A percentile compares a stretch with the other conserved stretches of the same genome.
Conservation (phyloP, 1,140 invertebrate species). For the Arctopsyche grandis region DNA sequence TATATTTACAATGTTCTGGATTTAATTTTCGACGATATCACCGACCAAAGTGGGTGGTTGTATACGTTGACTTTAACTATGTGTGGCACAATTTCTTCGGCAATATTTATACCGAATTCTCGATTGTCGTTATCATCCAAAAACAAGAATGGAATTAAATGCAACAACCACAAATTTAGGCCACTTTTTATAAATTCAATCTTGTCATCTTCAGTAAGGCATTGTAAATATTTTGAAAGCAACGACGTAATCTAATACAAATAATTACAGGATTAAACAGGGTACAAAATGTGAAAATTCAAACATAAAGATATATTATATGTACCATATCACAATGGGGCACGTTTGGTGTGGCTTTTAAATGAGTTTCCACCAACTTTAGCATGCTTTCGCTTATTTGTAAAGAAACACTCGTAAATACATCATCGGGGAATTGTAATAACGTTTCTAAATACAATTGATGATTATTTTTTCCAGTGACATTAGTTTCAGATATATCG, state of each 20-base stretch:
- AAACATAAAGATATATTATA: too few relatives aligned
- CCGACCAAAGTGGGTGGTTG: constrained; percentile 57
- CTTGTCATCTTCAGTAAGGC: constrained; percentile 53
- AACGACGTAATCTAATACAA: constrained; percentile 36
- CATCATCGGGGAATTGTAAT: neutral
- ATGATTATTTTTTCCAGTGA: neutral
- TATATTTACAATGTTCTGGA: constrained; percentile 35
- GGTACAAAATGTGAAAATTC: too few relatives aligned
- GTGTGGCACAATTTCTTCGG: constrained; percentile 59
- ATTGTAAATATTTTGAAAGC: constrained; percentile 25
- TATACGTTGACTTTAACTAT: constrained; percentile 57
- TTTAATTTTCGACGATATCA: constrained; percentile 56
- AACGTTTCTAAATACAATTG: neutral
- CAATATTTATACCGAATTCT: constrained; percentile 53
- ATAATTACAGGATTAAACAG: neutral
- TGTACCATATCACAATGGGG: neutral
- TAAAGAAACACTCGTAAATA: neutral
- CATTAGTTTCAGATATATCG: neutral
- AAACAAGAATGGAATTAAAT: constrained; percentile 58
- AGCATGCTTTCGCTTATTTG: neutral
- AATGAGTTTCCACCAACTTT: neutral
- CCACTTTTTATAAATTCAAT: constrained; percentile 58
- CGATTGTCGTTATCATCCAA: constrained; percentile 43
- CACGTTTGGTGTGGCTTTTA: neutral
- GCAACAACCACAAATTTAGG: constrained; percentile 59